Base-by-base conservation (phyloP, 2,888 invertebrate genomes). In the Athalia circularis region DNA sequence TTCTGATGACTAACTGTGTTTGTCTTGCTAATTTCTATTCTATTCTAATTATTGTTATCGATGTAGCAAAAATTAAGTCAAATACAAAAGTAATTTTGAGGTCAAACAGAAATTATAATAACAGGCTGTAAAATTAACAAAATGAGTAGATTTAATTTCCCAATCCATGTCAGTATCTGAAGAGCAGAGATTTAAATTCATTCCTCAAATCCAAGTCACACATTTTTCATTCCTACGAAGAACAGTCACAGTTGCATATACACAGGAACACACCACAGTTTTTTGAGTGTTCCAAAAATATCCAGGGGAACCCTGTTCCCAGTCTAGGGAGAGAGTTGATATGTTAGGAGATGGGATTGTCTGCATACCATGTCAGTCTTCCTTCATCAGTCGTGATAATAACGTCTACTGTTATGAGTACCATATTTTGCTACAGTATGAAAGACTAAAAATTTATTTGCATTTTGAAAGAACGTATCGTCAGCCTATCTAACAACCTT, bases 221-320 rank as follows among this genome's bases (percentile, higher is more conserved):
- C 59, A 59, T 59, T 59, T 72, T 59, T 57, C 59, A 13, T 72
- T 47, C 59, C 13, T 72, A 9, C 72, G 57, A 59, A 59, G 72
- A 72, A 72, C 57, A 47, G 68, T 54, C 68, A 29, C 54, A 15
- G 72, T 72, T 59, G 72, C 62, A 64, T 75, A 75, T 43, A 62
- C 52, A 75, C 62, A 62, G 61, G 43, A 52, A 50, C 75, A 62
- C 75, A 75, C 62, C 75, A 75, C 75, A 64, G 82, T 82, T 85
- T 83, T 84, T 84, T 85, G 83, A 85, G 83, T 84, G 85, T 79
- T 87, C 86, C 85, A 79, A 82, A 87, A 87, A 87, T 86, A 86
- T 79, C 81, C 82, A 80, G 79, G 13, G 65, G 75, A 75, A 75
- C 78, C 61, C 80, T 79, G 79, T 83, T 81, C 81, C 81, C 80